Conservation (phyloP, 2,888 invertebrate species). For the Yponomeuta cagnagella region DNA sequence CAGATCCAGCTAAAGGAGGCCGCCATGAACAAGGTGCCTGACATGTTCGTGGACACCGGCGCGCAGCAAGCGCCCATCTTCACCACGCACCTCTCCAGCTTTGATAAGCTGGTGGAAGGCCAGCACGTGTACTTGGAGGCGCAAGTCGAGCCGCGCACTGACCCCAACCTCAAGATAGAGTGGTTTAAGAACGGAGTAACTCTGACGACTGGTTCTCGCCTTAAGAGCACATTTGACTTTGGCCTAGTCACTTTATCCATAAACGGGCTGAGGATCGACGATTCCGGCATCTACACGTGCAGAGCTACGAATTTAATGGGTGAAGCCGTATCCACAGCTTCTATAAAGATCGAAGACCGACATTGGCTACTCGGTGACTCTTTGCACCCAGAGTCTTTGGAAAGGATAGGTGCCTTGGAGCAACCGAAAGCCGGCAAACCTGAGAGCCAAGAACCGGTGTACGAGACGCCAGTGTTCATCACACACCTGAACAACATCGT, state of each 20-base stretch:
- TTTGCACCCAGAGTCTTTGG: constrained; percentile 91
- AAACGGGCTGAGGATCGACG: constrained; percentile 89
- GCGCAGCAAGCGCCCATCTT: constrained; percentile 97
- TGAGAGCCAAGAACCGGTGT: constrained; percentile 84
- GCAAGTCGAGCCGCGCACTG: constrained; percentile 92
- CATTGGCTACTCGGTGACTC: constrained; percentile 92
- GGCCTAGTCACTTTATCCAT: constrained; percentile 95
- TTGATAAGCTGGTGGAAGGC: constrained; percentile 88
- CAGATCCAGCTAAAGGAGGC: constrained; percentile 94
- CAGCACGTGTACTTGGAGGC: constrained; percentile 92
- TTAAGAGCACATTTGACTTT: constrained; percentile 97
- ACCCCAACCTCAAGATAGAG: constrained; percentile 90
- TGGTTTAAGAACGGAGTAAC: constrained; percentile 96
- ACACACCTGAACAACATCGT: constrained; percentile 93
- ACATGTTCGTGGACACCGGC: constrained; percentile 89
- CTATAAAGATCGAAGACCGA: constrained; percentile 90
- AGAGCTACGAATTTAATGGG: constrained; percentile 95
- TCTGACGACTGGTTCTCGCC: constrained; percentile 89
- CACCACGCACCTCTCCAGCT: constrained; percentile 91
- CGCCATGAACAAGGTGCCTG: constrained; percentile 91
- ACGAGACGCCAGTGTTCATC: constrained; percentile 91
- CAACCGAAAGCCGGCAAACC: constrained; percentile 81
- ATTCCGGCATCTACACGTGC: constrained; percentile 97
- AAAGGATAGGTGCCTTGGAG: constrained; percentile 90
- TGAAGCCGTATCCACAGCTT: constrained; percentile 94